phyloP scores from a whole-genome alignment of 1,140 invertebrate species.

The Papilio helenus region DNA sequence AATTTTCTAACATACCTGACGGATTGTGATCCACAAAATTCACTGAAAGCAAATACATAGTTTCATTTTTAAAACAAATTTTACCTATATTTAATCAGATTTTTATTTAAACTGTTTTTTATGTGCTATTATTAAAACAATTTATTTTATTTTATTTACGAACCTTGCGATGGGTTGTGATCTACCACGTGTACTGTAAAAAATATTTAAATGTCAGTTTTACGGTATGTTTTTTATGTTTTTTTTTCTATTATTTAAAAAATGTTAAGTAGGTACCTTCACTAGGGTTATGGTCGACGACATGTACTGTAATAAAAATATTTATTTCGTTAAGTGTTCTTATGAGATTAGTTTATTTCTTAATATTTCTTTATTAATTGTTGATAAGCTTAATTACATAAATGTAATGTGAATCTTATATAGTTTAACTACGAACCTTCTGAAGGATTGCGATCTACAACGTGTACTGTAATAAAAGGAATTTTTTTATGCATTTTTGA shows the following conservation, averaged over 20 bases:
- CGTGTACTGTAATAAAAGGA: conserved; percentile 42
- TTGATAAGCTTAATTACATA: background rate
- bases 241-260: background rate
- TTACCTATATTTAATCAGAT: background rate
- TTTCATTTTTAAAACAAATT: background rate
- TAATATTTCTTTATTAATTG: background rate
- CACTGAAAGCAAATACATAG: conserved; percentile 48
- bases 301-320: conserved; percentile 2
- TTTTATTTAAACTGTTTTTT: background rate
- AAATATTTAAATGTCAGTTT: conserved; percentile 9
- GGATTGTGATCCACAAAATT: conserved; percentile 51
- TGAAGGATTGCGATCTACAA: conserved; percentile 38
- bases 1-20: background rate
- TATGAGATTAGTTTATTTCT: background rate
- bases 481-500: background rate
- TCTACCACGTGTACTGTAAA: conserved; percentile 46
- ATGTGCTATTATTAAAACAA: background rate
- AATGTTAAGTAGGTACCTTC: conserved; percentile 42
- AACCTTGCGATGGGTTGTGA: conserved; percentile 40
- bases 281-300: background rate
- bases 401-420: background rate
- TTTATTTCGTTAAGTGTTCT: background rate
- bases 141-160: conserved; percentile 11
- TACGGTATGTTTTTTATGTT: background rate
- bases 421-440: conserved; percentile 19